phyloP scores from a whole-genome alignment of 2,888 invertebrate genomes.

The Dromius quadrimaculatus region DNA sequence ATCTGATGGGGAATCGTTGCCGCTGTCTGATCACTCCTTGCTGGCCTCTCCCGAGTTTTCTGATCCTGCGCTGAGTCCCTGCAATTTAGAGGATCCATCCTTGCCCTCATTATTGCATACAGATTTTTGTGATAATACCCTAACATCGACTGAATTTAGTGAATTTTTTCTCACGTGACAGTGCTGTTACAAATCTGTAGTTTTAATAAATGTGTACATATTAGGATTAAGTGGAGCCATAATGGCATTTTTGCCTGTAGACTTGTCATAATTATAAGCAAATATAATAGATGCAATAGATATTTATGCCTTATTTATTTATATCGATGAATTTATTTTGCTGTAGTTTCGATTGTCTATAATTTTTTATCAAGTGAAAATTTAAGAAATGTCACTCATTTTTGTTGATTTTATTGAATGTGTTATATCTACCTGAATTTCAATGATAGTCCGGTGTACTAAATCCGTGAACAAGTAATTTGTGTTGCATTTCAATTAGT shows the following conservation, averaged over 20 bases:
- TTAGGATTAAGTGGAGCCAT: slow-evolving; percentile 3
- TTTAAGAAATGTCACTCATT: too few species aligned
- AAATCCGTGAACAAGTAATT: too few species aligned
- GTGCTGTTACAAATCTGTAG: background rate
- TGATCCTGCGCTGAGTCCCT: slow-evolving; percentile 68
- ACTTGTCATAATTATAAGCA: slow-evolving; percentile 18
- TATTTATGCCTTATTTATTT: slow-evolving; percentile 14
- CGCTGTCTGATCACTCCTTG: slow-evolving; percentile 70
- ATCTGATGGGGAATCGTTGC: slow-evolving; percentile 73
- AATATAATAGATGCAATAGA: slow-evolving; percentile 20
- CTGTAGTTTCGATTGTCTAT: too few species aligned
- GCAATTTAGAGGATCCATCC: slow-evolving; percentile 67
- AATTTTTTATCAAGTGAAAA: too few species aligned
- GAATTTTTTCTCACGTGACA: slow-evolving; percentile 64
- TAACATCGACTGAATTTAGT: slow-evolving; percentile 64
- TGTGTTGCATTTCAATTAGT: too few species aligned
- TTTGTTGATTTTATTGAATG: too few species aligned
- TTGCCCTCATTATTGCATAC: slow-evolving; percentile 60
- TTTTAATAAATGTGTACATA: slow-evolving; percentile 25
- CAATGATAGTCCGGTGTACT: too few species aligned
- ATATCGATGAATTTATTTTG: too few species aligned
- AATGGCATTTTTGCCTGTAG: slow-evolving; percentile 23
- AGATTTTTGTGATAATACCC: slow-evolving; percentile 60
- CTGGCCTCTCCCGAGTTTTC: slow-evolving; percentile 67
- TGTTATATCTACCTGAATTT: too few species aligned